These are phyloP conservation scores for Penaeus vannamei DNA, from an alignment of 1,140 invertebrate species.

Conservation along the genomic window DNA sequence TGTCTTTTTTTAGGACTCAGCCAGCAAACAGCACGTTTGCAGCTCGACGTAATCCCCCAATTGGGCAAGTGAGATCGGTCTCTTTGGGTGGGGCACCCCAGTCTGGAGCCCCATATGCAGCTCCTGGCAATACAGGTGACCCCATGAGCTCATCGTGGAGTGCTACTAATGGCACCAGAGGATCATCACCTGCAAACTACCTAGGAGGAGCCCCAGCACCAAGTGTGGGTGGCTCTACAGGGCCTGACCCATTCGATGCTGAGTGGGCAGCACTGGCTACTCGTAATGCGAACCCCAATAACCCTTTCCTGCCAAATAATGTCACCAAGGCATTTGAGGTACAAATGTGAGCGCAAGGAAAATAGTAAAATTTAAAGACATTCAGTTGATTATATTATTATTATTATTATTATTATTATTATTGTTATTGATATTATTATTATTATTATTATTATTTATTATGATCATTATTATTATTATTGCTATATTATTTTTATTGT, in stretches of 20 bases:
- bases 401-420: conserved; percentile 1
- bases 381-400: neutral
- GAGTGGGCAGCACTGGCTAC: conserved; percentile 82
- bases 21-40: conserved; percentile 2
- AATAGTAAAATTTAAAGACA: neutral
- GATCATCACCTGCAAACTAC: conserved; percentile 3
- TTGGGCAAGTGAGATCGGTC: conserved; percentile 48
- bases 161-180: conserved; percentile 50
- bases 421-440: neutral
- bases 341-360: conserved; percentile 73
- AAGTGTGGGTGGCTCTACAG: neutral
- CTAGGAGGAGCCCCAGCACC: neutral
- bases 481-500: neutral
- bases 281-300: conserved; percentile 70
- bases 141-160: conserved; percentile 53
- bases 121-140: neutral
- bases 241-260: conserved; percentile 86
- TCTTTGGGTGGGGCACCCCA: conserved; percentile 51
- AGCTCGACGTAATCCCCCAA: conserved; percentile 36
- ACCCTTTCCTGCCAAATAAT: conserved; percentile 73
- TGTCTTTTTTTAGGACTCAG: conserved; percentile 19
- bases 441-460: neutral
- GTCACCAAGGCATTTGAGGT: conserved; percentile 77
- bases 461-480: neutral
- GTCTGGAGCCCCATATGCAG: conserved; percentile 5